Evolutionary conservation across 1,140 invertebrate species (phyloP).

Genomic region (Ruditapes philippinarum): DNA sequence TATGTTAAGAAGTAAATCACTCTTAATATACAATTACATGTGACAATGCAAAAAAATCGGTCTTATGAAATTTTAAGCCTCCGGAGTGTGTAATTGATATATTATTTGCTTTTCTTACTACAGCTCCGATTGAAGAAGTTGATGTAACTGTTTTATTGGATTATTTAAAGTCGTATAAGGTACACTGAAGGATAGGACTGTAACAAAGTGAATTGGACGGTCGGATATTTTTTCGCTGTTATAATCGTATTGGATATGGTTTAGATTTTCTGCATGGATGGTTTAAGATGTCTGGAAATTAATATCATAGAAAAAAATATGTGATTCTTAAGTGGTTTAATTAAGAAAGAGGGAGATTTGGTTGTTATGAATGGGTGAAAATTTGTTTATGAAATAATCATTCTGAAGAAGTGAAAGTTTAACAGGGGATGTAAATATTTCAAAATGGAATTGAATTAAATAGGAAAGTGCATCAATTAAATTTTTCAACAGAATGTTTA

Average conservation of each 20-base stretch:
- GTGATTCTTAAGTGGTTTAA: background rate
- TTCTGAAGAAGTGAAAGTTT: too few relatives aligned
- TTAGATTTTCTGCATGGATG: background rate
- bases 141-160: background rate
- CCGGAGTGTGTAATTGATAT: background rate
- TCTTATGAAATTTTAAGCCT: constrained; percentile 8
- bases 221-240: background rate
- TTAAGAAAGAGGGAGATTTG: background rate
- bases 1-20: background rate
- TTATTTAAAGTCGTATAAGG: background rate
- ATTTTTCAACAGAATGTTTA: too few relatives aligned
- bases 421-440: too few relatives aligned
- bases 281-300: background rate
- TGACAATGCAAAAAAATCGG: background rate
- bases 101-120: background rate
- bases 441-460: too few relatives aligned
- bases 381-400: too few relatives aligned
- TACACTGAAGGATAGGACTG: background rate
- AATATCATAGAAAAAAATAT: background rate
- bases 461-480: too few relatives aligned
- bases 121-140: background rate
- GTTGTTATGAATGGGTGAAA: background rate
- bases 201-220: background rate
- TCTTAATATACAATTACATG: constrained; percentile 2
- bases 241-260: background rate